Base-by-base conservation (phyloP, 2,113 vertebrate genomes). In the Hylia prasina region DNA sequence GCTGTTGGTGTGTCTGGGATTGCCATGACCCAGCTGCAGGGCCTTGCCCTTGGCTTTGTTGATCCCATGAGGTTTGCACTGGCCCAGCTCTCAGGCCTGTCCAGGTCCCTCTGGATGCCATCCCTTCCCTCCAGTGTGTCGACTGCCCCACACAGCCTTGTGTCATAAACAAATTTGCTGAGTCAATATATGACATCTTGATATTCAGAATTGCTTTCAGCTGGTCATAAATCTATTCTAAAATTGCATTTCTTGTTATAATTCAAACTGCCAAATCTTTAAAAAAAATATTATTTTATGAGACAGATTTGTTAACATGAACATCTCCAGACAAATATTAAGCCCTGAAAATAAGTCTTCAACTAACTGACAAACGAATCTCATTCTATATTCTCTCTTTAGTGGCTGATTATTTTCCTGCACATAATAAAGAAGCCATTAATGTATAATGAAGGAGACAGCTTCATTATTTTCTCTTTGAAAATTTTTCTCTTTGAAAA, bases 381-480 rank as follows among this genome's bases (percentile, higher is more conserved):
- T 87, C 56, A 76, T 92, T 93, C 63, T 75, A 31, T 85, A 87
- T 94, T 91, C 79, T 82, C 23, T 90, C 58, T 90, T 85, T 54
- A 73, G 47, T 50, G 48, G 50, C 40, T 83, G 84, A 91, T 93
- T 87, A 87, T 96, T 96, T 95, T 93, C 45, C 88, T 95, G 66
- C 54, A 69, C 88, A 93, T 90, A 91, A 91, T 91, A 92, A 89
- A 89, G 83, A 93, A 65, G 9, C 28, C 35, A 89, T 87, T 92
- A 87, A 84, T 87, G 51, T 76, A 53, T 77, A 95, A 94, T 90
- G 87, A 93, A 96, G 96, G 40, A 95, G 79, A 66, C 17, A 71
- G 66, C 35, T 89, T 89, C 63, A 86, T 91, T 94, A 88, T 94
- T 96, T 93, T 91, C n/a, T 82, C 44, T 92, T 91, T 89, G 83